Conservation (phyloP, 2,113 vertebrate species). For the Archocentrus centrarchus region DNA sequence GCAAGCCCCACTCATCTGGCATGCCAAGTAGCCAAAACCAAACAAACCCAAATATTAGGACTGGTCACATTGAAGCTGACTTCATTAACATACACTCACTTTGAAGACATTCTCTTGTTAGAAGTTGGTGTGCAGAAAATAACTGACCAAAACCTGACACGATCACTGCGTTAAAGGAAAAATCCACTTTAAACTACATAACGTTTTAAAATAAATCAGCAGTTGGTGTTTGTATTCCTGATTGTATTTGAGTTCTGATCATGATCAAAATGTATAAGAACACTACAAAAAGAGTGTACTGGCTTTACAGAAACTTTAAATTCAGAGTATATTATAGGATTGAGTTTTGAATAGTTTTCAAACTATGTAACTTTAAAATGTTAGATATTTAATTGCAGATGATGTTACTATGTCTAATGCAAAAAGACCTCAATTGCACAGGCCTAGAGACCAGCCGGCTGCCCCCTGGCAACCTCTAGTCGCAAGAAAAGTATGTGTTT, state of each 20-base stretch:
- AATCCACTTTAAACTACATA: conserved; percentile 16
- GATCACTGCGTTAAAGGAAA: conserved; percentile 19
- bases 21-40: background rate
- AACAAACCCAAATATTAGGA: conserved; percentile 17
- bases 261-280: background rate
- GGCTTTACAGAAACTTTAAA: background rate
- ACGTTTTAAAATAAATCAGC: background rate
- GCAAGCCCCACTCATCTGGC: conserved; percentile 11
- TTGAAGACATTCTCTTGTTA: background rate
- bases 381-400: background rate
- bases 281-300: background rate
- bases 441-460: no score
- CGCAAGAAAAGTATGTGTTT: no score
- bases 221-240: background rate
- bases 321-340: background rate
- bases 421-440: background rate
- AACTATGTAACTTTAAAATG: background rate
- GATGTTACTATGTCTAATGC: background rate
- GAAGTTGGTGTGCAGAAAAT: conserved; percentile 23
- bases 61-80: background rate
- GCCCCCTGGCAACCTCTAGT: no score
- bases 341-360: background rate
- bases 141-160: background rate
- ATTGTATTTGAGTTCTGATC: background rate
- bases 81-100: background rate